Base-by-base conservation (phyloP, 2,797 vertebrate genomes). In the Ispidina picta region DNA sequence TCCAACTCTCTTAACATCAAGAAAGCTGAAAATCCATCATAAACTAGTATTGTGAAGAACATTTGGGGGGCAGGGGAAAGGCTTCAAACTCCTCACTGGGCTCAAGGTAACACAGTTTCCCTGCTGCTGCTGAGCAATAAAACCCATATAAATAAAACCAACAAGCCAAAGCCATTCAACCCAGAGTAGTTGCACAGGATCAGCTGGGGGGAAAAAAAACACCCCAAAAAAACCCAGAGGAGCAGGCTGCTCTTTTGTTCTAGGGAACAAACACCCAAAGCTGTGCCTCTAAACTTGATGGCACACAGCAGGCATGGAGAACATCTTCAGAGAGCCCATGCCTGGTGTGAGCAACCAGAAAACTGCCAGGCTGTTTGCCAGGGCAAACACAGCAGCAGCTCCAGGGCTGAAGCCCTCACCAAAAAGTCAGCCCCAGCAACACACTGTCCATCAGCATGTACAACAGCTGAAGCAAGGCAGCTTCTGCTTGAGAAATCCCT, bases 401-500 rank as follows among this genome's bases (percentile, higher is more conserved):
- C 51, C 66, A 93, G 59, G 83, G 62, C 48, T 75, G 64, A 88
- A 76, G 56, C 77, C 70, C 84, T 84, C 77, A 88, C 77, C 15
- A 22, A 89, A 56, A 95, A 92, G 68, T 84, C 83, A 71, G 83
- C 89, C 83, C 75, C 56, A 35, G 5, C 46, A 60, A 82, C 31
- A 55, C 33, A 37, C 1, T 66, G 60, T 25, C 25, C 48, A 43
- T 62, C 59, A 56, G 69, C 66, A 6, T 19, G 41, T 60, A 64
- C n/a, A 76, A 19, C 39, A 76, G 51, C 49, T 44, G 4, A 86
- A 86, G 46, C 12, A 35, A 78, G 29, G 33, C 11, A 51, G 22
- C 37, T 71, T 91, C 70, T 77, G 54, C 33, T 70, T 62, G 26
- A 81, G 33, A 71, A 73, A 56, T 62, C 37, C 51, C n/a, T 80